phyloP scores from a whole-genome alignment of 1,140 invertebrate genomes.

The Notospermus geniculatus region DNA sequence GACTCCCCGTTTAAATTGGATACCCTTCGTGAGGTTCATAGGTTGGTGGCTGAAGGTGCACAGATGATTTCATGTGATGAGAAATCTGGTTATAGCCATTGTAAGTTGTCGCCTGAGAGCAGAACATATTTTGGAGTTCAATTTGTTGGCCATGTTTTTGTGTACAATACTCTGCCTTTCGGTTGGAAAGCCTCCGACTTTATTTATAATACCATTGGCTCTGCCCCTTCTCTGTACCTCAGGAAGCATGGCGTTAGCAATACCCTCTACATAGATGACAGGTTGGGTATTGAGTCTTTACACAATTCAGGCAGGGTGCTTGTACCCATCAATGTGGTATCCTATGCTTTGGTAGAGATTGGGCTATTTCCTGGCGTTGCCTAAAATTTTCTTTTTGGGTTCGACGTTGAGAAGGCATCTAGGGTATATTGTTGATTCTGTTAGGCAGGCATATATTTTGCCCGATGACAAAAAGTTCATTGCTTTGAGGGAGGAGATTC shows the following conservation, averaged over 20 bases:
- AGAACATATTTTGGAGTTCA: constrained; percentile 1
- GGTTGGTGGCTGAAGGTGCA: constrained; percentile 11
- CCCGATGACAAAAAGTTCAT: constrained; percentile 22
- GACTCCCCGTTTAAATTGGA: constrained; percentile 19
- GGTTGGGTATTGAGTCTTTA: neutral
- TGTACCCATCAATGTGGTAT: no score
- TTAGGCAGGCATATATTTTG: constrained; percentile 17
- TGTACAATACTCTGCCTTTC: constrained; percentile 12
- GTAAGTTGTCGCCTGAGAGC: neutral
- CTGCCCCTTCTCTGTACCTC: neutral
- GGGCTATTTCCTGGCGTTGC: constrained; percentile 4
- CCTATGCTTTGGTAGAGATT: neutral
- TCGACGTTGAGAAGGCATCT: constrained; percentile 12
- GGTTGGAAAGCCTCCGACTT: constrained; percentile 11
- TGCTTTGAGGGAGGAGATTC: constrained; percentile 14
- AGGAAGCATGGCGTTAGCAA: neutral
- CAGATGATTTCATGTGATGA: constrained; percentile 18
- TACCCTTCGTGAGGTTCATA: constrained; percentile 9
- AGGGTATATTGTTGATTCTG: constrained; percentile 21
- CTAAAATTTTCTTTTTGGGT: constrained; percentile 13
- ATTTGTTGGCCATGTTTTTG: neutral
- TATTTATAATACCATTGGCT: constrained; percentile 10
- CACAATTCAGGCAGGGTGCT: no score
- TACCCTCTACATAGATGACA: neutral
- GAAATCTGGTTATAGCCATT: constrained; percentile 10